Percentiles rank a stretch among this genome's conserved stretches.
Evolutionary conservation across 2,797 vertebrate species (phyloP).

Genomic region (Melanogrammus aeglefinus): DNA sequence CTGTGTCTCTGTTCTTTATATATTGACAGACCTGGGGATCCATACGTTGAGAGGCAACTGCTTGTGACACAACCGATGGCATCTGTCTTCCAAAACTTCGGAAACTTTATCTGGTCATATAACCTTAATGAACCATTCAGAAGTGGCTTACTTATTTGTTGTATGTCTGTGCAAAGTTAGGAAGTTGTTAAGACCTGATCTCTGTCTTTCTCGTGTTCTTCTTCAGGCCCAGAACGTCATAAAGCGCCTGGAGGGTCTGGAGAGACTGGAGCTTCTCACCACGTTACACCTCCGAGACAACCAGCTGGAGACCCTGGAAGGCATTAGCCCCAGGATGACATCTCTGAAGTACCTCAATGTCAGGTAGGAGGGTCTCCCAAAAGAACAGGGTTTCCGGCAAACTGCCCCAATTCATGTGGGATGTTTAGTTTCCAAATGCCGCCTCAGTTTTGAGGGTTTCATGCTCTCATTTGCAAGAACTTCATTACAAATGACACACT

Average conservation of each 20-base stretch:
- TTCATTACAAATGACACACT: too few relatives aligned
- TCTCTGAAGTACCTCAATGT: constrained; percentile 87
- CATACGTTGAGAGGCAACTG: constrained; percentile 86
- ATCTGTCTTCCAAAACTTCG: constrained; percentile 82
- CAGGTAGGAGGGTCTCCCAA: constrained; percentile 38
- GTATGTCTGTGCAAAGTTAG: not conserved
- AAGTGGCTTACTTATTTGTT: not conserved
- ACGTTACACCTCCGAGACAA: constrained; percentile 90
- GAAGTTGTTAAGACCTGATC: not conserved
- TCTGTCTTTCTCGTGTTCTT: not conserved
- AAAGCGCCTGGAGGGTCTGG: constrained; percentile 79
- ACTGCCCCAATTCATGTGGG: not conserved
- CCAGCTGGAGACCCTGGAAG: constrained; percentile 78
- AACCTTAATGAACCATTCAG: not conserved
- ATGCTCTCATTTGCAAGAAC: too few relatives aligned
- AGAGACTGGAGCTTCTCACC: constrained; percentile 73
- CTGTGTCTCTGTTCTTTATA: too few relatives aligned
- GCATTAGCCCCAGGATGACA: constrained; percentile 81
- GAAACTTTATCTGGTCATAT: constrained; percentile 82
- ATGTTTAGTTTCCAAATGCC: too few relatives aligned
- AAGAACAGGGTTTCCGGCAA: not conserved
- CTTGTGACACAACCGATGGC: constrained; percentile 80
- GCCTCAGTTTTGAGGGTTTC: too few relatives aligned
- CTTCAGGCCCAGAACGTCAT: constrained; percentile 85
- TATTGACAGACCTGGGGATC: constrained; percentile 78